These are phyloP conservation scores for Nesoenas mayeri DNA, from an alignment of 2,113 vertebrate genomes.

Conservation along the genomic window DNA sequence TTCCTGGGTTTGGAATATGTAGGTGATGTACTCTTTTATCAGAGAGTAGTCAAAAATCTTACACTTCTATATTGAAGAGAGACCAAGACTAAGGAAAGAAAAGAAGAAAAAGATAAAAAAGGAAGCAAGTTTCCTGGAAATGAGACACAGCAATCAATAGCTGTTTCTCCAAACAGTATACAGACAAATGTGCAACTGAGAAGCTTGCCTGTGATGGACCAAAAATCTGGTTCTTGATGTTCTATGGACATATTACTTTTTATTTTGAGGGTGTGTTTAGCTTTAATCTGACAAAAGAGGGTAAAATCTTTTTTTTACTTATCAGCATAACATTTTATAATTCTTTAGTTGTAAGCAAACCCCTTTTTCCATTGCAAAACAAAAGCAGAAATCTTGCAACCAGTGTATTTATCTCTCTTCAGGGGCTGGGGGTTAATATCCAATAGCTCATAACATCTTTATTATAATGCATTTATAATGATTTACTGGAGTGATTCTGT, in stretches of 20 bases:
- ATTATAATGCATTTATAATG: constrained; percentile 86
- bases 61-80: neutral
- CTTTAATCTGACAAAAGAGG: constrained; percentile 41
- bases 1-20: neutral
- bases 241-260: neutral
- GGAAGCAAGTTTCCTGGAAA: neutral
- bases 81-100: neutral
- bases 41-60: neutral
- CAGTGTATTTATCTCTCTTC: constrained; percentile 76
- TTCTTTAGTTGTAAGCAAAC: constrained; percentile 63
- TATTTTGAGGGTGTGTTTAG: constrained; percentile 50
- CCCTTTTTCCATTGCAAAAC: constrained; percentile 63
- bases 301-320: constrained; percentile 63
- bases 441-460: constrained; percentile 81
- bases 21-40: neutral
- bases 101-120: neutral
- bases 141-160: neutral
- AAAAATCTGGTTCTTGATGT: neutral
- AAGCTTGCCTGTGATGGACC: neutral
- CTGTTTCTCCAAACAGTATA: neutral
- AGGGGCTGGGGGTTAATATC: constrained; percentile 78
- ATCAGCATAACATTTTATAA: constrained; percentile 62
- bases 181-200: neutral
- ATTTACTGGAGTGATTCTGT: constrained; percentile 81
- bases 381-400: constrained; percentile 66